Conservation (phyloP, 2,888 invertebrate genomes). For the Pterostichus madidus region DNA sequence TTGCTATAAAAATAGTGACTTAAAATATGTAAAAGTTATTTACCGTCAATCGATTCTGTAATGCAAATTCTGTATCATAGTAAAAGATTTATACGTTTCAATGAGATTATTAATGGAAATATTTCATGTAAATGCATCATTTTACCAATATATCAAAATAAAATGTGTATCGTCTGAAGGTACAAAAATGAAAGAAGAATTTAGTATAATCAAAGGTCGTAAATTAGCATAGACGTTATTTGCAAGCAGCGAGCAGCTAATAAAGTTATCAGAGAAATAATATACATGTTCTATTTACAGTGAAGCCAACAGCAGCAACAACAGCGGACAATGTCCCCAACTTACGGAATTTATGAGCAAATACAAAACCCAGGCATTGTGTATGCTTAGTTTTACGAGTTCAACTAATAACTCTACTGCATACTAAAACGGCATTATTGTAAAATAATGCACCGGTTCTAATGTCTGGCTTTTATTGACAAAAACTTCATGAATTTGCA, state of each 20-base stretch:
- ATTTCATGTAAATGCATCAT: not conserved
- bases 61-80: not conserved
- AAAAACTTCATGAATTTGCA: constrained; percentile 15
- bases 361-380: constrained; percentile 56
- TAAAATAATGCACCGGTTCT: constrained; percentile 46
- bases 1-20: no score
- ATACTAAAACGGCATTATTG: constrained; percentile 49
- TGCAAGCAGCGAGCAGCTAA: not conserved
- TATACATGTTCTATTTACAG: constrained; percentile 7
- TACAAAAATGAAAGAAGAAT: not conserved
- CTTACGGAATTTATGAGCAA: constrained; percentile 49
- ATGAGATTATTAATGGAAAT: not conserved
- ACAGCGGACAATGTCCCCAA: constrained; percentile 34
- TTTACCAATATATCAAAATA: not conserved
- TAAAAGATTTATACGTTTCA: not conserved
- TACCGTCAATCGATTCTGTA: not conserved
- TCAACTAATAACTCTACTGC: constrained; percentile 56
- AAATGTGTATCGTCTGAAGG: not conserved
- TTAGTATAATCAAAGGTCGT: constrained; percentile 7
- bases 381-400: constrained; percentile 60
- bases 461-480: constrained; percentile 2
- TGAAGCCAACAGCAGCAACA: constrained; percentile 19
- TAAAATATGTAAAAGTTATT: no score
- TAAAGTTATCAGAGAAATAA: constrained; percentile 37
- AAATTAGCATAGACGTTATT: constrained; percentile 4